phyloP scores from a whole-genome alignment of 2,888 invertebrate species.

The Oligia strigilis region DNA sequence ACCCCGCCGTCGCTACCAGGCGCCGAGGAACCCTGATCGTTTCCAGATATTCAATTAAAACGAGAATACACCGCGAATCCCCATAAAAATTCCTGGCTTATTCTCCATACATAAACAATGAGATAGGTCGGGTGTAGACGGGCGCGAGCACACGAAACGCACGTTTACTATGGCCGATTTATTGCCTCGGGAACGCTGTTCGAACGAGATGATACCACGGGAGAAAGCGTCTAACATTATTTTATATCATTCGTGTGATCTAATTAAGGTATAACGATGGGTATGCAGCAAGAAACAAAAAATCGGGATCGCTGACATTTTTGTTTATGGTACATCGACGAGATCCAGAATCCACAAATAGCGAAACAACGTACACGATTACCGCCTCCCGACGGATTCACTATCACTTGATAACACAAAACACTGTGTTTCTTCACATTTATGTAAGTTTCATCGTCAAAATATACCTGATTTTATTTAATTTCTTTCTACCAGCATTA shows the following conservation, averaged over 20 bases:
- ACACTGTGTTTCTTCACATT: conserved; percentile 88
- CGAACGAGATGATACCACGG: conserved; percentile 75
- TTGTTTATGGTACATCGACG: conserved; percentile 91
- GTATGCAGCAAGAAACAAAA: conserved; percentile 90
- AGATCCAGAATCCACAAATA: conserved; percentile 90
- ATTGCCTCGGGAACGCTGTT: conserved; percentile 81
- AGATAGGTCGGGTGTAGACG: conserved; percentile 89
- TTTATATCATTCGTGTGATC: conserved; percentile 89
- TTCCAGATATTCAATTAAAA: conserved; percentile 83
- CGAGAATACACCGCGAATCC: conserved; percentile 81
- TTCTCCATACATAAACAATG: conserved; percentile 91
- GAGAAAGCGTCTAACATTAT: conserved; percentile 87
- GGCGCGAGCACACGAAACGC: conserved; percentile 88
- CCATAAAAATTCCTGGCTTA: conserved; percentile 89
- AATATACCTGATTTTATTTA: conserved; percentile 88
- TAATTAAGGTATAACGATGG: conserved; percentile 88
- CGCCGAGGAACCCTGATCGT: conserved; percentile 72
- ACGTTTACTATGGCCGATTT: conserved; percentile 89
- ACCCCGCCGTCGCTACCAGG: conserved; percentile 73
- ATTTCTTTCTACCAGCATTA: conserved; percentile 90
- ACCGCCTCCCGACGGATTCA: conserved; percentile 90
- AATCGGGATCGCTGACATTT: conserved; percentile 91
- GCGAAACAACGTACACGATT: conserved; percentile 90
- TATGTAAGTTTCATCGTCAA: conserved; percentile 88
- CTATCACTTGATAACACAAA: conserved; percentile 89